Conservation (phyloP, 1,140 invertebrate genomes). For the Drosophila tsacasi region DNA sequence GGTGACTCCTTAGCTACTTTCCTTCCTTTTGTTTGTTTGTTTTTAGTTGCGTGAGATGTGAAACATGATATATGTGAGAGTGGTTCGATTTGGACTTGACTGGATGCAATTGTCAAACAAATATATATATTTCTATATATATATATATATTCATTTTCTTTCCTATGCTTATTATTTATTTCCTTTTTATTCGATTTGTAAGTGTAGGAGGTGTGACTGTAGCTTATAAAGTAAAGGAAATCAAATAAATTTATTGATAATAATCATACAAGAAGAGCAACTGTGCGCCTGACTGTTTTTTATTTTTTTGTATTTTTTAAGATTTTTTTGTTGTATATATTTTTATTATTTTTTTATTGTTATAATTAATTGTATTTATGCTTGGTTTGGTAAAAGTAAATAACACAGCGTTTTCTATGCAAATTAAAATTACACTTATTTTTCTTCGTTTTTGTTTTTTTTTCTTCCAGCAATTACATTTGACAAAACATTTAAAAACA, state of each 20-base stretch:
- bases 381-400: slow-evolving; percentile 72
- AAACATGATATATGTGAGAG: slow-evolving; percentile 78
- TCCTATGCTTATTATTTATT: slow-evolving; percentile 2
- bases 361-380: slow-evolving; percentile 52
- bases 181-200: background rate
- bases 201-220: slow-evolving; percentile 18
- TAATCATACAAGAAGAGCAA: slow-evolving; percentile 55
- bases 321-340: slow-evolving; percentile 37
- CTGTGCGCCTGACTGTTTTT: slow-evolving; percentile 69
- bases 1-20: slow-evolving; percentile 18
- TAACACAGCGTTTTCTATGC: slow-evolving; percentile 71
- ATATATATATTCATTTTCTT: slow-evolving; percentile 12
- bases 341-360: slow-evolving; percentile 35
- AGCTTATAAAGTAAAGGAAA: slow-evolving; percentile 28
- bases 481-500: slow-evolving; percentile 49
- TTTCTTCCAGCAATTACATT: slow-evolving; percentile 27
- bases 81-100: slow-evolving; percentile 54
- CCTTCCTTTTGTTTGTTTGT: slow-evolving; percentile 20
- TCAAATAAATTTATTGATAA: background rate
- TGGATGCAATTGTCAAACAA: slow-evolving; percentile 41
- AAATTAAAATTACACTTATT: slow-evolving; percentile 68
- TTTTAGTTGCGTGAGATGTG: slow-evolving; percentile 63
- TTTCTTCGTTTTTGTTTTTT: slow-evolving; percentile 36
- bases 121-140: slow-evolving; percentile 10
- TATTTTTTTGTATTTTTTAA: slow-evolving; percentile 24